phyloP scores from a whole-genome alignment of 2,888 invertebrate species.

The Subacronicta megacephala region DNA sequence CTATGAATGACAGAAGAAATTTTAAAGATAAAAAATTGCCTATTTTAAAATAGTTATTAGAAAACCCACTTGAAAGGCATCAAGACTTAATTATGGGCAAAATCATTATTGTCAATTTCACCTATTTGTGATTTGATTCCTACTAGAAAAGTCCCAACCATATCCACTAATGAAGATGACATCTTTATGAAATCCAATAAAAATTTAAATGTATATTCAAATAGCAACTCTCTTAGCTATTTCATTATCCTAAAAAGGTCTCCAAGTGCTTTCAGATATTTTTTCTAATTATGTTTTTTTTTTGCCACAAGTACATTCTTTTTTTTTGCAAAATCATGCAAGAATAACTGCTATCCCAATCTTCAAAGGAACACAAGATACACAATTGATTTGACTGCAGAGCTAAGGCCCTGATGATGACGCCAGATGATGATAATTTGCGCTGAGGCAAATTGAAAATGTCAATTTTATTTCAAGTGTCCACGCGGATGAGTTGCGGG shows the following conservation, averaged over 20 bases:
- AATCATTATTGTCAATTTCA: no score
- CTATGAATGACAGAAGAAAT: no score
- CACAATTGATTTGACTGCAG: not conserved
- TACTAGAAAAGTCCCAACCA: no score
- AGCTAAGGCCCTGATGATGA: not conserved
- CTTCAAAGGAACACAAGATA: not conserved
- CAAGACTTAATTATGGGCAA: no score
- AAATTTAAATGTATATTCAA: no score
- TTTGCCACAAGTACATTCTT: slow-evolving; percentile 45
- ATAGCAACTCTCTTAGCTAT: no score
- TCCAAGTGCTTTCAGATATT: not conserved
- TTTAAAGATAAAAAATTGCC: no score
- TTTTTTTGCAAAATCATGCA: slow-evolving; percentile 34
- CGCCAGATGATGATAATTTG: not conserved
- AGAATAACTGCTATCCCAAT: not conserved
- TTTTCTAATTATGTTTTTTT: slow-evolving; percentile 3
- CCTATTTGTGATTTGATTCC: no score
- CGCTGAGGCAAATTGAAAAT: slow-evolving; percentile 12
- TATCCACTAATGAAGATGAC: no score
- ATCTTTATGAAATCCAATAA: no score
- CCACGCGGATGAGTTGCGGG: slow-evolving; percentile 47
- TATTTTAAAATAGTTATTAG: no score
- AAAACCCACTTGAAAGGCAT: no score
- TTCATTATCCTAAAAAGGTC: not conserved
- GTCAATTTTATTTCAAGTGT: slow-evolving; percentile 15